A percentile compares a stretch with the other conserved stretches of the same genome.
phyloP scores from a whole-genome alignment of 2,113 vertebrate species.

The Ptyas mucosa region DNA sequence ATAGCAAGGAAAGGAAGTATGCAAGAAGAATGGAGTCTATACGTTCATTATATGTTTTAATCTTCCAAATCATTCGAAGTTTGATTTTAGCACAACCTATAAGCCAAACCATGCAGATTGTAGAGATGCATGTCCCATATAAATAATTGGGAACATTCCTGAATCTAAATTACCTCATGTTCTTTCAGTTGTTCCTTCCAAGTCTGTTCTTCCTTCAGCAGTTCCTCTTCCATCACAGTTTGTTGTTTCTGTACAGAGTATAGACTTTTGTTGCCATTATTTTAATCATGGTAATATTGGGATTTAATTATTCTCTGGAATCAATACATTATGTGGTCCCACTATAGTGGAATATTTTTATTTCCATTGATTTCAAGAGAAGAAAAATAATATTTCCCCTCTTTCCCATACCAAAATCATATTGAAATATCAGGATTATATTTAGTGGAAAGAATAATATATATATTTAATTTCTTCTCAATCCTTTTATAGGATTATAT shows the following conservation, averaged over 20 bases:
- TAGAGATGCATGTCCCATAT: background rate
- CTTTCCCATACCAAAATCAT: background rate
- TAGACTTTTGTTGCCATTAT: conserved; percentile 21
- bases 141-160: background rate
- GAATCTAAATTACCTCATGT: conserved; percentile 70
- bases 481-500: background rate
- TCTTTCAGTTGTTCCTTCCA: conserved; percentile 72
- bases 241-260: conserved; percentile 67
- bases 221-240: conserved; percentile 62
- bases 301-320: background rate
- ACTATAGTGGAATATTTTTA: background rate
- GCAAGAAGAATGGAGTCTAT: background rate
- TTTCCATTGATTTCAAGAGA: background rate
- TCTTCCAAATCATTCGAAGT: background rate
- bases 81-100: background rate
- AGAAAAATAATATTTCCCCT: background rate
- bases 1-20: background rate
- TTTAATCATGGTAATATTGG: background rate
- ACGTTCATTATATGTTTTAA: background rate
- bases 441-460: background rate
- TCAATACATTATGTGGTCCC: background rate
- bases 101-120: background rate
- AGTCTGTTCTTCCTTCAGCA: conserved; percentile 65
- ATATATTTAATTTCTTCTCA: background rate
- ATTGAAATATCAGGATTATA: background rate